A percentile compares a stretch with the other conserved stretches of the same genome.
phyloP scores from a whole-genome alignment of 2,888 invertebrate genomes.

The Eucera pruinosa region DNA sequence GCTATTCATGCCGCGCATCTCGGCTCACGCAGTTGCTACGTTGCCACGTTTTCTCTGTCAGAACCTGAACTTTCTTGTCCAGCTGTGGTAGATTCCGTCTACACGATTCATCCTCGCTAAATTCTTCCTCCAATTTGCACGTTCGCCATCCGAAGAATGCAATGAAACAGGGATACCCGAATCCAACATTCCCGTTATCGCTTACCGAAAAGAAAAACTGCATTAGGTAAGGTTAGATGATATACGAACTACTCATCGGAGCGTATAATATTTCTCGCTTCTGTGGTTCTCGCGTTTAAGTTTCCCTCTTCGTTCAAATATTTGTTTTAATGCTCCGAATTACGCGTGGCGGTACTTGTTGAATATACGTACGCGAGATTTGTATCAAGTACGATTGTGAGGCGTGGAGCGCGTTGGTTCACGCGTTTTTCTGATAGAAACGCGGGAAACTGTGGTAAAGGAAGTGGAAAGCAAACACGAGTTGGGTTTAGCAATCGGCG shows the following conservation, averaged over 20 bases:
- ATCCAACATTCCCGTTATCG: no score
- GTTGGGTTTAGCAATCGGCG: conserved; percentile 53
- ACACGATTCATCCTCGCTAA: conserved; percentile 6
- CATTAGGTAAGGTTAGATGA: neutral
- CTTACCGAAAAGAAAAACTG: no score
- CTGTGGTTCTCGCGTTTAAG: conserved; percentile 38
- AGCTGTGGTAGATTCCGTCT: conserved; percentile 35
- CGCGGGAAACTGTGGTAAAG: neutral
- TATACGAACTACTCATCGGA: neutral
- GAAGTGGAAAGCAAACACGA: conserved; percentile 39
- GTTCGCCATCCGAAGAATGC: neutral
- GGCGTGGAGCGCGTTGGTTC: no score
- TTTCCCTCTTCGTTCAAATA: conserved; percentile 47
- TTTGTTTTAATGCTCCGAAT: conserved; percentile 10
- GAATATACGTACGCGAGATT: neutral
- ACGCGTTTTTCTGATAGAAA: no score
- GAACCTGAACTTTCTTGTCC: conserved; percentile 66
- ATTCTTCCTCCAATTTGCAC: conserved; percentile 21
- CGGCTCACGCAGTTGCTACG: conserved; percentile 74
- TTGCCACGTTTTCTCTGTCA: conserved; percentile 67
- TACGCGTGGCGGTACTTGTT: neutral
- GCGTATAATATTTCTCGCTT: conserved; percentile 6
- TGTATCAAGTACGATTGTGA: no score
- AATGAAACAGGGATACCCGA: no score
- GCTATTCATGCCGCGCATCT: conserved; percentile 78